A percentile compares a stretch with the other conserved stretches of the same genome.
phyloP scores from a whole-genome alignment of 2,888 invertebrate genomes.

The Lagria hirta region DNA sequence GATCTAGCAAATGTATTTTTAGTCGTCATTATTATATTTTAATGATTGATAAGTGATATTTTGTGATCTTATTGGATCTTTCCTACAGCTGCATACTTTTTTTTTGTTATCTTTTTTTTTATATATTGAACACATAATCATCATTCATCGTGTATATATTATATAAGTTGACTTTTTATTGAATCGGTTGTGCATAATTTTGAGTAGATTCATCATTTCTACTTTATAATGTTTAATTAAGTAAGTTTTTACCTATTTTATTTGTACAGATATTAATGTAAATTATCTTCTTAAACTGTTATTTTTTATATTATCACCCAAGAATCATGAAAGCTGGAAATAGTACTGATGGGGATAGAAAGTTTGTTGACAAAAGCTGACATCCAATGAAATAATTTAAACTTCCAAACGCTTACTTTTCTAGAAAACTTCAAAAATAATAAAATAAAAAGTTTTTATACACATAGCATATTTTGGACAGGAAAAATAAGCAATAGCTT shows the following conservation, averaged over 20 bases:
- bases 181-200: constrained; percentile 21
- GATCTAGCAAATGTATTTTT: constrained; percentile 18
- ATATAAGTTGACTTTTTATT: constrained; percentile 22
- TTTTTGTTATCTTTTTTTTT: constrained; percentile 6
- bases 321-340: constrained; percentile 13
- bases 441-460: constrained; percentile 26
- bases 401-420: constrained; percentile 27
- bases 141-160: constrained; percentile 23
- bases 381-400: constrained; percentile 18
- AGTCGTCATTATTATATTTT: constrained; percentile 6
- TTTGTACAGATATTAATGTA: constrained; percentile 19
- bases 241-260: constrained; percentile 17
- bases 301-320: too few relatives aligned
- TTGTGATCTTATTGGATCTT: constrained; percentile 23
- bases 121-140: constrained; percentile 12
- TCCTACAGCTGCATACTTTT: constrained; percentile 12
- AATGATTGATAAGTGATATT: constrained; percentile 15
- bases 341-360: constrained; percentile 15
- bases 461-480: constrained; percentile 25
- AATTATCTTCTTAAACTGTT: too few relatives aligned
- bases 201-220: constrained; percentile 9
- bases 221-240: constrained; percentile 12
- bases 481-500: constrained; percentile 19
- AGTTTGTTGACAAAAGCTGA: constrained; percentile 17
- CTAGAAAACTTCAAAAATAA: constrained; percentile 25